phyloP scores from a whole-genome alignment of 2,888 invertebrate genomes.

The Hedychridium roseum region DNA sequence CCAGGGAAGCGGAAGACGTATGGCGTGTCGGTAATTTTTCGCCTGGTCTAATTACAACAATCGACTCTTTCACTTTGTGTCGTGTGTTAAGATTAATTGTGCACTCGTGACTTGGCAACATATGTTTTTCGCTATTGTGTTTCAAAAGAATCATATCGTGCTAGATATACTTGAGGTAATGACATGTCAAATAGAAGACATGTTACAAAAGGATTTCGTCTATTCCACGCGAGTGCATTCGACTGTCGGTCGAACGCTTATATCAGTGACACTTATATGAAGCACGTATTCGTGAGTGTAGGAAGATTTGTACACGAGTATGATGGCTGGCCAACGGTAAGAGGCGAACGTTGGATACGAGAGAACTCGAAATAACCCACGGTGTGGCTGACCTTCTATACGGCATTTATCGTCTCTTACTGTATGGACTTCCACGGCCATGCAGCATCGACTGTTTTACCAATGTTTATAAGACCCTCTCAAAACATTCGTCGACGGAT shows the following conservation, averaged over 20 bases:
- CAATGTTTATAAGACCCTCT: too few relatives aligned
- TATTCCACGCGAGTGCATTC: too few relatives aligned
- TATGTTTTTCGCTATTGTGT: too few relatives aligned
- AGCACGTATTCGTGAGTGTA: conserved; percentile 1
- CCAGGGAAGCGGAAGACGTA: conserved; percentile 10
- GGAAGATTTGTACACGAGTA: conserved; percentile 16
- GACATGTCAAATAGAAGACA: too few relatives aligned
- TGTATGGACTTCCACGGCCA: neutral
- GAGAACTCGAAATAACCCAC: conserved; percentile 37
- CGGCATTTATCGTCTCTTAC: conserved; percentile 7
- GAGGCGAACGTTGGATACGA: conserved; percentile 14
- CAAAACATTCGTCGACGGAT: too few relatives aligned
- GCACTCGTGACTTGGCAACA: too few relatives aligned
- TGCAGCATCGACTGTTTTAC: too few relatives aligned
- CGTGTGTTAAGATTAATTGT: conserved; percentile 3
- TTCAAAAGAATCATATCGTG: too few relatives aligned
- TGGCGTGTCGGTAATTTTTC: conserved; percentile 24
- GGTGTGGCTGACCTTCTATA: conserved; percentile 35
- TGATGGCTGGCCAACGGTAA: conserved; percentile 23
- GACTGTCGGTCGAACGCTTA: too few relatives aligned
- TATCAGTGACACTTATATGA: too few relatives aligned
- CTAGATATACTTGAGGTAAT: too few relatives aligned
- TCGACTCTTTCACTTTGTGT: conserved; percentile 16
- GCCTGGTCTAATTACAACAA: conserved; percentile 17
- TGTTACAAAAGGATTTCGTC: too few relatives aligned